Conservation (phyloP, 2,888 invertebrate species). For the Noctua pronuba region DNA sequence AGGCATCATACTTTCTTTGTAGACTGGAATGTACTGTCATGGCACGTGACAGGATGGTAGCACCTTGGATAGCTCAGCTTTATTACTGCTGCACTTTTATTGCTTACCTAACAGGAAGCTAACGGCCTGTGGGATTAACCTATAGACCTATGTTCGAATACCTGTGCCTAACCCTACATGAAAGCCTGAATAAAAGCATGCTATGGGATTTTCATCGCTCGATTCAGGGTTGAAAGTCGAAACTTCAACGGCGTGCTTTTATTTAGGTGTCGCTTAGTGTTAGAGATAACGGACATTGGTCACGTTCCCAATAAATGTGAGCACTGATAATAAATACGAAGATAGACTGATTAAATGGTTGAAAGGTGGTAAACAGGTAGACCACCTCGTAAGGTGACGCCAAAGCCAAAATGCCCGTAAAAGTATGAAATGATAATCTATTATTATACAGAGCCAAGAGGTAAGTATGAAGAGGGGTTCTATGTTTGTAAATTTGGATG, state of each 20-base stretch:
- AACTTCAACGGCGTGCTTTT: background rate
- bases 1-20: conserved; percentile 52
- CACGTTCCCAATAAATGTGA: background rate
- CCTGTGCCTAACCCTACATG: background rate
- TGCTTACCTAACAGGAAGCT: conserved; percentile 45
- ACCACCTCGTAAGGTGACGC: background rate
- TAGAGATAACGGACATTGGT: background rate
- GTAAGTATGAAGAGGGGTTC: background rate
- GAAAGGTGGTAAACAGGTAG: background rate
- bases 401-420: background rate
- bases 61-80: conserved; percentile 46
- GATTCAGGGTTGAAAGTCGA: background rate
- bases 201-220: background rate
- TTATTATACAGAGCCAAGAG: background rate
- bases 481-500: background rate
- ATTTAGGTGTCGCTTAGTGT: background rate
- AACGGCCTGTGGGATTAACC: conserved; percentile 17
- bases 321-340: background rate
- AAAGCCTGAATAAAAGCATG: background rate
- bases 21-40: conserved; percentile 13
- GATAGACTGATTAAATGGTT: background rate
- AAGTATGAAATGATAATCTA: background rate
- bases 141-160: conserved; percentile 2
- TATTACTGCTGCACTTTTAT: conserved; percentile 44
- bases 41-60: conserved; percentile 58